phyloP scores from a whole-genome alignment of 92 coral and sea anemone genomes.

The Plumapathes pennacea region DNA sequence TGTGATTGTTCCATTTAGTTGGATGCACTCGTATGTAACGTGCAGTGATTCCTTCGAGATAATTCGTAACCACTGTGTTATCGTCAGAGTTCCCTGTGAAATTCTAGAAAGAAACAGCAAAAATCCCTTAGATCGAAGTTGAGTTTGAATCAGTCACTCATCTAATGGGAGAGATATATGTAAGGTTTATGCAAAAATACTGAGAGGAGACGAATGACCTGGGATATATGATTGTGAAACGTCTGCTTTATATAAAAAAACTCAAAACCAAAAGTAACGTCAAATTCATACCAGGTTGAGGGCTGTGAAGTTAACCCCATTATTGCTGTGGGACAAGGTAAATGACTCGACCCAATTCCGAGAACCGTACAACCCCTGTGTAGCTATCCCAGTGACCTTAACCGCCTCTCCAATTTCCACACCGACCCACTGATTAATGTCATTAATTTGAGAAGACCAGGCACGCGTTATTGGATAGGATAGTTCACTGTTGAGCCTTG shows the following conservation, averaged over 20 bases:
- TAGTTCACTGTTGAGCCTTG: background rate
- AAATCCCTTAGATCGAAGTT: too few relatives aligned
- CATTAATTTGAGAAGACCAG: conserved; percentile 2
- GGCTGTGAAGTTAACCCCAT: too few relatives aligned
- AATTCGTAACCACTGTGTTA: background rate
- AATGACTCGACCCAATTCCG: conserved; percentile 1
- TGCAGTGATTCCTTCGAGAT: background rate
- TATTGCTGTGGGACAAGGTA: too few relatives aligned
- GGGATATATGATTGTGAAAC: background rate
- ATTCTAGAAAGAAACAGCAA: background rate
- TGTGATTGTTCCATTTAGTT: background rate
- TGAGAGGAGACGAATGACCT: too few relatives aligned
- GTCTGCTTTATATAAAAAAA: too few relatives aligned
- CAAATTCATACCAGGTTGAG: too few relatives aligned
- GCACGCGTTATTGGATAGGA: too few relatives aligned
- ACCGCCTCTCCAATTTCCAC: background rate
- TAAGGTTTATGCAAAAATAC: too few relatives aligned
- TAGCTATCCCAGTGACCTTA: background rate
- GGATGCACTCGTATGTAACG: background rate
- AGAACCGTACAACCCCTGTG: background rate
- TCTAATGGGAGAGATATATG: too few relatives aligned
- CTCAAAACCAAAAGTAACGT: too few relatives aligned
- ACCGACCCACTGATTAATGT: background rate
- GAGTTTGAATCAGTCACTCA: too few relatives aligned
- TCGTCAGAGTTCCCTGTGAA: background rate